Evolutionary conservation across 2,113 vertebrate genomes (phyloP), one percentile per base, ranked within the genome.

Genomic region (Elaphurus davidianus): DNA sequence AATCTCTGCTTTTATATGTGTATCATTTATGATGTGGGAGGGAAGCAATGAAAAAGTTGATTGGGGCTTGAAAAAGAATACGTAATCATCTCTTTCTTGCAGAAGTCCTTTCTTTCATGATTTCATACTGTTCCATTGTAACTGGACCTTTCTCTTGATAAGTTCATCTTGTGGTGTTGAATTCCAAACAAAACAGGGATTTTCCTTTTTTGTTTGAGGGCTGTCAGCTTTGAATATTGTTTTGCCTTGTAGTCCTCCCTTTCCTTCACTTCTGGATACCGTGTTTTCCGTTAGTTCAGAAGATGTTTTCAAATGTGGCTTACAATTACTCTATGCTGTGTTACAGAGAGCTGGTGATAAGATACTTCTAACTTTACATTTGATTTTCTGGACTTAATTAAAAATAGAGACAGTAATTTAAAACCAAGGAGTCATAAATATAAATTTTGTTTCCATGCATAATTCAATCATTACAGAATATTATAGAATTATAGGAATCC

Each of bases 141-240:
- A 28, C 21, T 81, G 52, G 28, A 43, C 3, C 27, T 92, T 97
- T 87, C 79, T 94, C 23, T 84, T 67, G 54, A 87, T 19, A 95
- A 91, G 55, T 52, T 94, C 25, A 9, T 67, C 40, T 60, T 64
- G 33, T 47, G 27, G 57, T 30, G 21, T 30, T n/a, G 54, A 91
- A 33, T 97, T 92, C 28, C 83, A 92, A 87, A 55, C 57, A 95
- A 93, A 95, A 84, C 47, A 55, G 21, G 15, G 4, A 76, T 85
- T 54, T 15, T 16, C 43, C 50, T 64, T 62, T 52, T 95, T 94
- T 94, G 90, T 98, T 87, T 90, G 85, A 95, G 84, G 45, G 25
- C 3, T 83, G 6, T 97, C 55, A 52, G 25, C 54, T 95, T 47
- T 93, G 45, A 94, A 86, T 87, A 59, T 30, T 62, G 54, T 93